Evolutionary conservation across 2,888 invertebrate genomes (phyloP).

Genomic region (Leptopilina drosophilae): DNA sequence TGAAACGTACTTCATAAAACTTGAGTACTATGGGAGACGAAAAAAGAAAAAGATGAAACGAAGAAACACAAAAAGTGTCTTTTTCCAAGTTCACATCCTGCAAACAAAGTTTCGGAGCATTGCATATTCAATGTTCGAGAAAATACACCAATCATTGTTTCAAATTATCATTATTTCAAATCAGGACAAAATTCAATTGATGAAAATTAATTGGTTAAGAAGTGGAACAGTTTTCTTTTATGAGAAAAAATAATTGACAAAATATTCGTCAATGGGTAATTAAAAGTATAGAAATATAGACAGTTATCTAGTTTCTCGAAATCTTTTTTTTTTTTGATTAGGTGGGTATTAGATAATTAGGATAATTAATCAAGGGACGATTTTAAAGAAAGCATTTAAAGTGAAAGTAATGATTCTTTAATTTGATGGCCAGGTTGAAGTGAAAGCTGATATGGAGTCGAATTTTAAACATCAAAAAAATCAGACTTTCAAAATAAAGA

Average conservation of each 20-base stretch:
- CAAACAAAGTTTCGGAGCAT: no score
- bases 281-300: background rate
- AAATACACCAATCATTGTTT: no score
- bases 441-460: conserved; percentile 17
- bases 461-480: conserved; percentile 1
- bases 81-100: no score
- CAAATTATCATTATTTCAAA: no score
- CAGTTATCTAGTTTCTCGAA: background rate
- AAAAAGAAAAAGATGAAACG: background rate
- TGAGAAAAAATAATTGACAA: no score
- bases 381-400: conserved; percentile 5
- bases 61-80: background rate
- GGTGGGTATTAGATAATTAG: background rate
- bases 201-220: no score
- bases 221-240: no score
- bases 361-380: background rate
- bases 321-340: background rate
- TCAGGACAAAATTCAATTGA: no score
- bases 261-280: no score
- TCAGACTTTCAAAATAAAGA: background rate
- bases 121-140: no score
- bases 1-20: background rate
- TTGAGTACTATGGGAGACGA: background rate
- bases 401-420: conserved; percentile 19
- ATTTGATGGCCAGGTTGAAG: background rate